These are phyloP conservation scores for Hetaerina titia DNA, from an alignment of 2,888 invertebrate genomes.

Conservation along the genomic window DNA sequence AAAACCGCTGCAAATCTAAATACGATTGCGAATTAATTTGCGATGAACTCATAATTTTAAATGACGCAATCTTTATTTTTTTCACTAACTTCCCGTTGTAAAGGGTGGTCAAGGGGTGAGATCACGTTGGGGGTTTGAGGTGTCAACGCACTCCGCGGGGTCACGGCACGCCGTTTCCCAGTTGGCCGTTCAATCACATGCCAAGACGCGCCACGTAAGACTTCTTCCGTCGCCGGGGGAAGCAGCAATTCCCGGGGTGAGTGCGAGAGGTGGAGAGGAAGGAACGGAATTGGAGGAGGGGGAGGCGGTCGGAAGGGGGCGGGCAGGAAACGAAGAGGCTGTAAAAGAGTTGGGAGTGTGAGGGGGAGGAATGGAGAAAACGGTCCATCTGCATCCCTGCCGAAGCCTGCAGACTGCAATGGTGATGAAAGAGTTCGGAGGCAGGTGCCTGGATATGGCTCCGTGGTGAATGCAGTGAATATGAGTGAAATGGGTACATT, in stretches of 20 bases:
- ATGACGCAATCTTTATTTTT: not conserved
- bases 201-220: not conserved
- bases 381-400: not conserved
- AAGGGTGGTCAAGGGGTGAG: not conserved
- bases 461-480: no score
- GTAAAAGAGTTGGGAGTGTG: not conserved
- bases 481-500: no score
- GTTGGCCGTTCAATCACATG: constrained; percentile 45
- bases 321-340: not conserved
- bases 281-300: not conserved
- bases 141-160: constrained; percentile 49
- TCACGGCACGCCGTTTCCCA: constrained; percentile 28
- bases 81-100: not conserved
- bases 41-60: no score
- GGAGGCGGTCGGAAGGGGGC: not conserved
- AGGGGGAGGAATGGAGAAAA: not conserved
- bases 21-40: no score
- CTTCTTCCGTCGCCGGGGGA: not conserved
- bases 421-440: not conserved
- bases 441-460: no score
- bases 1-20: no score
- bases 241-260: not conserved
- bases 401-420: not conserved
- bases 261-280: not conserved
- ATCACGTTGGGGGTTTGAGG: not conserved